Base-by-base conservation (phyloP, 2,797 vertebrate species). In the Champsocephalus esox region DNA sequence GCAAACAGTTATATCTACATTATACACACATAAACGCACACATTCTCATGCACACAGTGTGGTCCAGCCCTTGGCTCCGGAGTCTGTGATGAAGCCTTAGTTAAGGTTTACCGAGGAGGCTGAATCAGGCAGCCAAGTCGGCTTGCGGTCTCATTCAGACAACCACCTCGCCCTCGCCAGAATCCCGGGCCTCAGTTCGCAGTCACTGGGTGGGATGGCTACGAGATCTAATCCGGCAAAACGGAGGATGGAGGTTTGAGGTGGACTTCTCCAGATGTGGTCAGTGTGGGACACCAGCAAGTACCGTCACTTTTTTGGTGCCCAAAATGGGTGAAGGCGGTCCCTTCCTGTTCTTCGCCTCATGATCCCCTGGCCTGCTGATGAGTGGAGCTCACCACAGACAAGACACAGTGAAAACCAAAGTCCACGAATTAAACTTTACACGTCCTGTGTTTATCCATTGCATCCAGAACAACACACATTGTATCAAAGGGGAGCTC, bases 131-230 rank as follows among this genome's bases (percentile, higher is more conserved):
- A 78, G 90, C 92, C 90, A 93, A 89, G 88, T 86, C 65, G 78
- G 88, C 90, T 85, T 93, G 93, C 66, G 93, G 93, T 94, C 91
- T 88, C 91, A 92, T 92, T 90, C 92, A 93, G 92, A 93, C 92
- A 87, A 91, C 90, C 91, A 79, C 87, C 83, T 87, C 72, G 78
- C 79, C 85, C 68, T 70, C 46, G 83, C 83, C 92, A 86, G 87
- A 79, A 75, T 54, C 81, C 91, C 80, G 55, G 85, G 87, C 91
- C 87, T 85, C 88, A 70, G 79, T 52, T 80, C 83, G 79, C 89
- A 89, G 90, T 86, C 88, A 81, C 92, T 94, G 92, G 94, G 93
- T 94, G 93, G 92, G 93, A 92, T 91, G 90, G 86, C 90, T 83
- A 84, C 76, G 75, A 84, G 75, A 80, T 81, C 86, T 87, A 88